phyloP scores from a whole-genome alignment of 2,113 vertebrate species.

The Anoplopoma fimbria region DNA sequence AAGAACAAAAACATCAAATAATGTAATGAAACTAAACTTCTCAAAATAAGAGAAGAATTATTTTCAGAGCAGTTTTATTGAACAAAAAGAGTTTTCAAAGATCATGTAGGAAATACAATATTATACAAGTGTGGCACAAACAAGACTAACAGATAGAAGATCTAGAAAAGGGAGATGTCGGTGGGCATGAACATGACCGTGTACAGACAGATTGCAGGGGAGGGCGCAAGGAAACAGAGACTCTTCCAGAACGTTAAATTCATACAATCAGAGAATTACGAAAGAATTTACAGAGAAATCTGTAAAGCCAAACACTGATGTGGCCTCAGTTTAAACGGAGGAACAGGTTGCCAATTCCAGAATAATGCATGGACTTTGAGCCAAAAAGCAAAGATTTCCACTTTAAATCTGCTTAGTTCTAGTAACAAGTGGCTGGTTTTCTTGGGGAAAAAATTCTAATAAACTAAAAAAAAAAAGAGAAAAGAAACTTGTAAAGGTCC shows the following conservation, averaged over 20 bases:
- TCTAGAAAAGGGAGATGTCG: conserved; percentile 50
- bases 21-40: neutral
- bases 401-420: neutral
- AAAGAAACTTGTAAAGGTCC: neutral
- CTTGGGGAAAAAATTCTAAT: too few relatives aligned
- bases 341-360: neutral
- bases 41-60: neutral
- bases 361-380: neutral
- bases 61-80: conserved; percentile 74
- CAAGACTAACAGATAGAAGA: conserved; percentile 60
- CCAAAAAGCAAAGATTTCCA: neutral
- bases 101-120: conserved; percentile 78
- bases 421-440: neutral
- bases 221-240: neutral
- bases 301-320: conserved; percentile 5
- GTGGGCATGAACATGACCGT: conserved; percentile 29
- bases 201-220: neutral
- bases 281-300: conserved; percentile 12
- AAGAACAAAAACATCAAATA: neutral
- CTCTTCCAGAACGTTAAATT: neutral
- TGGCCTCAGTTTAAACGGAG: conserved; percentile 21
- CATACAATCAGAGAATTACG: conserved; percentile 12
- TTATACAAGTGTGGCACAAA: conserved; percentile 75
- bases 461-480: too few relatives aligned
- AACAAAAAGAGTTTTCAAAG: conserved; percentile 78